Evolutionary conservation across 2,888 invertebrate species (phyloP).

Genomic region (Baronia brevicornis): DNA sequence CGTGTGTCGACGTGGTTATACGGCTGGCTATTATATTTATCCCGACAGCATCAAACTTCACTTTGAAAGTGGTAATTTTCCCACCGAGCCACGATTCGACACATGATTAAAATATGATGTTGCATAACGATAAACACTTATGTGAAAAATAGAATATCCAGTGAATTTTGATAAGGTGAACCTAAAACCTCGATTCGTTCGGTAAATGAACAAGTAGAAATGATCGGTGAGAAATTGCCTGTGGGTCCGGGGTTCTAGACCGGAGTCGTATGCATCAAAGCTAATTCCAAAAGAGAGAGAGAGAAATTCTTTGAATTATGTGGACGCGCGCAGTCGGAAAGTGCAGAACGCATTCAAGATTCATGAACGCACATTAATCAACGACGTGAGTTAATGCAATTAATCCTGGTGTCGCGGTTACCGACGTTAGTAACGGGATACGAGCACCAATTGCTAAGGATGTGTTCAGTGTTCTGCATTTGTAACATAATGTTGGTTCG

Average conservation of each 20-base stretch:
- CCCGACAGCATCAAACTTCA: too few species aligned
- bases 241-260: conserved; percentile 21
- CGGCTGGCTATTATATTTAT: too few species aligned
- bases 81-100: too few species aligned
- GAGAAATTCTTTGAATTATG: conserved; percentile 15
- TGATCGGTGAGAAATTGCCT: conserved; percentile 16
- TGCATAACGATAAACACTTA: too few species aligned
- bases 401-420: conserved; percentile 19
- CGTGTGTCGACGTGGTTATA: too few species aligned
- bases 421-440: conserved; percentile 13
- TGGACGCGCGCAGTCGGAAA: conserved; percentile 17
- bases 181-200: too few species aligned
- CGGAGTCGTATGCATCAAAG: conserved; percentile 19
- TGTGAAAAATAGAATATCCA: too few species aligned
- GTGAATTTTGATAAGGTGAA: too few species aligned
- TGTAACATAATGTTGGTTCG: too few species aligned
- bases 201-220: conserved; percentile 5
- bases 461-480: too few species aligned
- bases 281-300: conserved; percentile 11
- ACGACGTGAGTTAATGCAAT: conserved; percentile 27
- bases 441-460: conserved; percentile 4
- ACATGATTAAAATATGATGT: too few species aligned
- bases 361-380: conserved; percentile 50
- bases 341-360: conserved; percentile 25
- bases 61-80: too few species aligned